These are phyloP conservation scores for Drosophila biarmipes DNA, from an alignment of 1,140 invertebrate genomes.

Conservation along the genomic window DNA sequence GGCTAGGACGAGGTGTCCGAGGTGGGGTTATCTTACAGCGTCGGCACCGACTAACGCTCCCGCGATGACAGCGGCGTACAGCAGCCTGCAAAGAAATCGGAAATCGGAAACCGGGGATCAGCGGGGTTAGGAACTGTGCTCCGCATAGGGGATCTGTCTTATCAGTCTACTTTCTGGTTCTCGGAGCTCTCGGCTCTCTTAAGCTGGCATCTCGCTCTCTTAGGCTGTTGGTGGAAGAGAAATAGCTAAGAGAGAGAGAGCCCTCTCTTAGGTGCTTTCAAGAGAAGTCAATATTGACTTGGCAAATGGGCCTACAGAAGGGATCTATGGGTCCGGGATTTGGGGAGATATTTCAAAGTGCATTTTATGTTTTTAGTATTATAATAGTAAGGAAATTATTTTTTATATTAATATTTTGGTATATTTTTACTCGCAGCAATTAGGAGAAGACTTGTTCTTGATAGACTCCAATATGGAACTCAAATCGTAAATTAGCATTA, in stretches of 20 bases:
- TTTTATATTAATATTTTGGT: not conserved
- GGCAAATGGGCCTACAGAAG: not conserved
- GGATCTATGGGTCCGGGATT: not conserved
- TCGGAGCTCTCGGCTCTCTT: not conserved
- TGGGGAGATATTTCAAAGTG: too few species aligned
- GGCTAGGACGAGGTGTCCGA: not conserved
- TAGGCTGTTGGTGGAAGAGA: not conserved
- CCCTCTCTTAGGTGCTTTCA: not conserved
- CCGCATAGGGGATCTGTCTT: not conserved
- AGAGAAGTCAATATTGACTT: not conserved
- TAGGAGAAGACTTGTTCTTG: too few species aligned
- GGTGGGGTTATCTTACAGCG: conserved; percentile 62
- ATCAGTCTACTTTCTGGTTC: conserved; percentile 8
- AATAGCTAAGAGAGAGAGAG: not conserved
- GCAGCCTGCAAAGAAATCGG: conserved; percentile 63
- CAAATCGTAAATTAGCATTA: too few species aligned
- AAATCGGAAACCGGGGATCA: not conserved
- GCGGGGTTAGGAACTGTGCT: not conserved
- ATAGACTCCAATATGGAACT: too few species aligned
- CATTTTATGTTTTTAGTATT: too few species aligned
- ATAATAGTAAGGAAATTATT: not conserved
- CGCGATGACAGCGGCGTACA: conserved; percentile 79
- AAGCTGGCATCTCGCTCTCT: not conserved
- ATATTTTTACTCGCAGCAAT: too few species aligned
- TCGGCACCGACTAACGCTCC: conserved; percentile 72